Base-by-base conservation (phyloP, 2,113 vertebrate species). In the Paracanthobrama guichenoti region DNA sequence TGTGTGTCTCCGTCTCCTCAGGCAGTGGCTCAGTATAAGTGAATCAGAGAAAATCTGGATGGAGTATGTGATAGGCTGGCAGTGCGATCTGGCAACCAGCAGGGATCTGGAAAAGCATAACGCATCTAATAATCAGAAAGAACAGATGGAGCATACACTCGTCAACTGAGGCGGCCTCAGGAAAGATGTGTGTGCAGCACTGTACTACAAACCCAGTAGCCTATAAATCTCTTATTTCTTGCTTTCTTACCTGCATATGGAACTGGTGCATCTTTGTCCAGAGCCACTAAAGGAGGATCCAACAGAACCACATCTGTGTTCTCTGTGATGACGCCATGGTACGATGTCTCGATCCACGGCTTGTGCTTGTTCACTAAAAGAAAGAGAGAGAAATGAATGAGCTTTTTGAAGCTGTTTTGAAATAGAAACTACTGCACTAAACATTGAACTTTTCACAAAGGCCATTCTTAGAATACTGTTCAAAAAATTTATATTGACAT, bases 291-390 rank as follows among this genome's bases (percentile, higher is more conserved):
- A 0, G 98, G 98, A 83, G 97, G 98, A 88, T 99, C 97, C 89
- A 99, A 90, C 89, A 97, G 96, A 72, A 99, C 97, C 0, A 96
- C 93, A 79, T 97, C 96, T 0, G 97, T 97, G 92, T 98, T 98
- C 91, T 99, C 98, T 3, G 96, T 98, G 90, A 99, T 96, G 89
- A 98, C 94, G 78, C 98, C 98, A 0, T 99, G 97, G 89, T 99
- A 99, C 0, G 97, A 98, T 0, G 97, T 98, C 94, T 99, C 98
- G 64, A 99, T 98, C 98, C 98, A 99, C 1, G 98, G 98, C 85
- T 99, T 99, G 92, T 99, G 98, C 88, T 98, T 99, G 89, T 99
- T 99, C 85, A 98, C 98, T 99, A 62, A 90, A 87, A 69, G 46
- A 89, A 64, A 57, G 69, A n/a, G 67, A 60, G 22, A 87, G 57